Base-by-base conservation (phyloP, 2,113 vertebrate genomes). In the Leucosticte australis region DNA sequence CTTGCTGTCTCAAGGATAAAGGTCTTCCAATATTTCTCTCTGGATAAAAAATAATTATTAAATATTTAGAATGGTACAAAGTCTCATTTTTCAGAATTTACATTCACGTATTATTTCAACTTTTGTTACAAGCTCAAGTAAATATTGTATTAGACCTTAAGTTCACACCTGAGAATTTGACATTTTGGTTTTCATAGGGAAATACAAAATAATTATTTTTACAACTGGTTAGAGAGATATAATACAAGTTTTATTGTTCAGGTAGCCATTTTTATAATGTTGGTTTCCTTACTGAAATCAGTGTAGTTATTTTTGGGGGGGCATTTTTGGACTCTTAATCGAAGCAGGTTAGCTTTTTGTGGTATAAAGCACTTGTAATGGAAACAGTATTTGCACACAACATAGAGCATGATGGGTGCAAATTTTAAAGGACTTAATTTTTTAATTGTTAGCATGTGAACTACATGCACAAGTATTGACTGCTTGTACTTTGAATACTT, bases 341-440 rank as follows among this genome's bases (percentile, higher is more conserved):
- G 4, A 70, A 93, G 50, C 28, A 77, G 24, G 27, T 62, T 80
- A 53, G 10, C 15, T 73, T 93, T 59, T 28, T 78, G 39, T 62
- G 23, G 13, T 47, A 55, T 42, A 64, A 79, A 90, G 22, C 37
- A 73, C 49, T 75, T 76, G 41, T 26, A 42, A 76, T 42, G 37
- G 70, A 75, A 87, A 78, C 3, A 49, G 7, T 52, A 41, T 78
- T 83, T 84, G 13, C 78, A 85, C 23, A 65, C 22, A 80, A 37
- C 0, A 0, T 30, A 19, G 4, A 69, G 49, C 35, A 30, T 0
- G 0, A 33, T 64, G 13, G 2, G 2, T 69, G 20, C 50, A 94
- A 84, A 76, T 52, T 90, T 71, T 77, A 53, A 23, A 74, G 11
- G 26, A 28, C 31, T 24, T 15, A 26, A n/a, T 73, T 81, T 78